Percentiles rank a stretch among this genome's conserved stretches.
These are phyloP conservation scores for Zootoca vivipara DNA, from an alignment of 2,113 vertebrate genomes.

Conservation along the genomic window DNA sequence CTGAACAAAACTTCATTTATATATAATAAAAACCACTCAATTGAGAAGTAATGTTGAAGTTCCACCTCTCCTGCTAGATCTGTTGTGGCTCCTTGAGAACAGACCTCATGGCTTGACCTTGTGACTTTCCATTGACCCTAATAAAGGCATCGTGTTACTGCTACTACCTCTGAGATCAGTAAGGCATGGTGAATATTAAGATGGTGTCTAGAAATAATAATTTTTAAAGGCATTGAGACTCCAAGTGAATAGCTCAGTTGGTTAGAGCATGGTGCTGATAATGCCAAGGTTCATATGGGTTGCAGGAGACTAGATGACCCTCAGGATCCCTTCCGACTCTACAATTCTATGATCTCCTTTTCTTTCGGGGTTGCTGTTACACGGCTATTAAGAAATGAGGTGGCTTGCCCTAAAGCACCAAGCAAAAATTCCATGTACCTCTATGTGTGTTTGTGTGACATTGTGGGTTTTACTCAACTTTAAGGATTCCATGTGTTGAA, in stretches of 20 bases:
- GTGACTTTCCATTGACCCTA: not conserved
- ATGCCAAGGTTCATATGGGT: no score
- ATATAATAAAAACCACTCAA: not conserved
- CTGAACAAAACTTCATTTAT: not conserved
- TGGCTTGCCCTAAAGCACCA: not conserved
- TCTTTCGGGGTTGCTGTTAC: not conserved
- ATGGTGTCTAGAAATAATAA: not conserved
- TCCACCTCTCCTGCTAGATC: not conserved
- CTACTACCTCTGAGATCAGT: no score
- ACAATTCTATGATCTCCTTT: not conserved
- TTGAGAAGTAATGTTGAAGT: not conserved
- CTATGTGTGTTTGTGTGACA: not conserved
- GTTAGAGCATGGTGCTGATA: no score
- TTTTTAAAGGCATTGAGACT: not conserved
- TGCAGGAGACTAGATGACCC: no score
- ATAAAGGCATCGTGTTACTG: not conserved
- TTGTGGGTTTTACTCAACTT: not conserved
- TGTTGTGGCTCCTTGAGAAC: not conserved
- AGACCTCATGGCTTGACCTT: not conserved
- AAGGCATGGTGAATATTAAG: no score
- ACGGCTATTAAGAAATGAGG: not conserved
- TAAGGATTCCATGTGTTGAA: not conserved
- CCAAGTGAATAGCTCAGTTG: no score
- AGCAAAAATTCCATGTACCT: not conserved
- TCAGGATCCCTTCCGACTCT: not conserved